A percentile compares a stretch with the other conserved stretches of the same genome.
Evolutionary conservation across 37 sponge, comb jelly and placozoan species (phyloP).

Genomic region (Ianthella basta): DNA sequence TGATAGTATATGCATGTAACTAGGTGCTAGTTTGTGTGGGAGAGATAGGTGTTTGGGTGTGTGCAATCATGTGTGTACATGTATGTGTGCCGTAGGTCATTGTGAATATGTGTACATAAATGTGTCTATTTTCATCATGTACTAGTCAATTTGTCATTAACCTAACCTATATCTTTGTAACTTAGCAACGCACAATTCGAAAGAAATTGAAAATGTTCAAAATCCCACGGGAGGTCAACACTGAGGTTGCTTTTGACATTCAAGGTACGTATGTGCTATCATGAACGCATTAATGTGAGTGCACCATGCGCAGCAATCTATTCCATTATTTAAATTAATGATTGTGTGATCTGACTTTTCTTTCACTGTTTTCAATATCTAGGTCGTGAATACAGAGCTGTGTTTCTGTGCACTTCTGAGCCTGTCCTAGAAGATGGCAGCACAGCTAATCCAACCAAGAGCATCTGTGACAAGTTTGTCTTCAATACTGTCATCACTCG

Average conservation of each 20-base stretch:
- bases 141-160: too few relatives aligned
- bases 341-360: too few relatives aligned
- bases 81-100: too few relatives aligned
- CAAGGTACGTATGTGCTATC: conserved; percentile 36
- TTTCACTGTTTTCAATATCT: background rate
- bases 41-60: too few relatives aligned
- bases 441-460: conserved; percentile 4
- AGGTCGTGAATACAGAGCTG: conserved; percentile 1
- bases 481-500: conserved; percentile 14
- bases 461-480: conserved; percentile 18
- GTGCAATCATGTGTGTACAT: too few relatives aligned
- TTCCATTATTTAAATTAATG: too few relatives aligned
- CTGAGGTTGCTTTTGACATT: conserved; percentile 43
- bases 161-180: too few relatives aligned
- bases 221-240: background rate
- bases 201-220: background rate
- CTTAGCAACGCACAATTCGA: too few relatives aligned
- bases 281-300: too few relatives aligned
- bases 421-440: background rate
- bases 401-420: conserved; percentile 1
- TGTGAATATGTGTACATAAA: too few relatives aligned
- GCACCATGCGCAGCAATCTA: too few relatives aligned
- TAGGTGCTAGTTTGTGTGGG: background rate
- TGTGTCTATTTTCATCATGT: too few relatives aligned
- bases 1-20: background rate